phyloP scores from a whole-genome alignment of 2,113 vertebrate species.

The Rhombomys opimus region DNA sequence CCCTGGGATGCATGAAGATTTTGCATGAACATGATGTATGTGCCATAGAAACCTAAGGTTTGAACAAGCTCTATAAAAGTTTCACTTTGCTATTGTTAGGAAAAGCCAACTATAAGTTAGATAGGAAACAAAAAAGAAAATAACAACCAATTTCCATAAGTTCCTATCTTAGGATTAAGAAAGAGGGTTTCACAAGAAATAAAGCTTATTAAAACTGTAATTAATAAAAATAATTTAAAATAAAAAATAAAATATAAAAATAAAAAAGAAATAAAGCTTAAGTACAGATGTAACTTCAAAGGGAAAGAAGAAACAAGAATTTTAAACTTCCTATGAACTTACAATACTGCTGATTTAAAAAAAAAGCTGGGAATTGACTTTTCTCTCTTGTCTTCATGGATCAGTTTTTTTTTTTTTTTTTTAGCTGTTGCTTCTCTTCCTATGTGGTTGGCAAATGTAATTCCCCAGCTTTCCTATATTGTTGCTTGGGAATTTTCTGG shows the following conservation, averaged over 20 bases:
- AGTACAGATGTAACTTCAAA: not conserved
- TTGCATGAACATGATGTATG: not conserved
- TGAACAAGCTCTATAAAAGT: not conserved
- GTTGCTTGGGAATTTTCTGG: conserved; percentile 60
- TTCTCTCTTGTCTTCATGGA: conserved; percentile 37
- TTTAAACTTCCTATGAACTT: conserved; percentile 18
- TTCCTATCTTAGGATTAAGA: not conserved
- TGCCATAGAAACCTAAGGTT: not conserved
- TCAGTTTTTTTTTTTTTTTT: not conserved
- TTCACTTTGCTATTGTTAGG: not conserved
- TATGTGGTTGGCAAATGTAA: not conserved
- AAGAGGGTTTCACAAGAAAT: not conserved
- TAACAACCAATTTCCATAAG: not conserved
- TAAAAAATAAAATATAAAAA: too few relatives aligned
- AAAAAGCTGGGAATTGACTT: not conserved
- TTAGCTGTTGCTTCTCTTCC: not conserved
- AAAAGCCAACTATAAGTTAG: not conserved
- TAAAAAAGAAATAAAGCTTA: conserved; percentile 1
- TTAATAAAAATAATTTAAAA: too few relatives aligned
- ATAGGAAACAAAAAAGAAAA: not conserved
- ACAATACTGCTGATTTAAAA: not conserved
- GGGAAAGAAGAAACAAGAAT: not conserved
- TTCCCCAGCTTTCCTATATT: conserved; percentile 52
- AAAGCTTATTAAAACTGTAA: not conserved
- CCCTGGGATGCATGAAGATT: not conserved